These are phyloP conservation scores for Ochotona curzoniae DNA, from an alignment of 2,113 vertebrate genomes.

Conservation along the genomic window DNA sequence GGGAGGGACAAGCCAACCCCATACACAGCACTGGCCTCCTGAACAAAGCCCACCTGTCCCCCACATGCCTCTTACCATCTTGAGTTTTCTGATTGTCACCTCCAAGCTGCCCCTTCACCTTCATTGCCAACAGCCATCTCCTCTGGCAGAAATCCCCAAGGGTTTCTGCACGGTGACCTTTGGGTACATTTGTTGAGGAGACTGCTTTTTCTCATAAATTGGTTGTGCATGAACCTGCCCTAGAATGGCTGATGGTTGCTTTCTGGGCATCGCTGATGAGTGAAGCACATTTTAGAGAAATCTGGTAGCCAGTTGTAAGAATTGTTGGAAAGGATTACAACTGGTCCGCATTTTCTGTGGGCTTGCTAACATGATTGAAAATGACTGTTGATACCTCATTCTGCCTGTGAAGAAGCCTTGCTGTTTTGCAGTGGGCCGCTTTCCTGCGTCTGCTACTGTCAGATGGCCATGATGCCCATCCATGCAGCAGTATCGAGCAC, in stretches of 20 bases:
- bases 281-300: neutral
- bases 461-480: conserved; percentile 10
- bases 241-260: neutral
- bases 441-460: neutral
- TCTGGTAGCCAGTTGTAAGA: neutral
- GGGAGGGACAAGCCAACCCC: neutral
- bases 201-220: neutral
- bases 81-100: neutral
- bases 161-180: neutral
- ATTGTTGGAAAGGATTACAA: conserved; percentile 1
- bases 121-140: neutral
- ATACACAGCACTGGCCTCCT: neutral
- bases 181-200: neutral
- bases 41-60: neutral
- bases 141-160: neutral
- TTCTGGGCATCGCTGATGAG: neutral
- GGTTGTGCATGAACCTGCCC: neutral
- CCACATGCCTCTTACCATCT: neutral
- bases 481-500: neutral
- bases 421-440: neutral
- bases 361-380: conserved; percentile 55
- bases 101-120: neutral
- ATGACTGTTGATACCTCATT: neutral
- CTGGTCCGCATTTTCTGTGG: conserved; percentile 3
- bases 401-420: conserved; percentile 12